These are phyloP conservation scores for Zootermopsis nevadensis DNA, from an alignment of 2,888 invertebrate species.

Conservation along the genomic window DNA sequence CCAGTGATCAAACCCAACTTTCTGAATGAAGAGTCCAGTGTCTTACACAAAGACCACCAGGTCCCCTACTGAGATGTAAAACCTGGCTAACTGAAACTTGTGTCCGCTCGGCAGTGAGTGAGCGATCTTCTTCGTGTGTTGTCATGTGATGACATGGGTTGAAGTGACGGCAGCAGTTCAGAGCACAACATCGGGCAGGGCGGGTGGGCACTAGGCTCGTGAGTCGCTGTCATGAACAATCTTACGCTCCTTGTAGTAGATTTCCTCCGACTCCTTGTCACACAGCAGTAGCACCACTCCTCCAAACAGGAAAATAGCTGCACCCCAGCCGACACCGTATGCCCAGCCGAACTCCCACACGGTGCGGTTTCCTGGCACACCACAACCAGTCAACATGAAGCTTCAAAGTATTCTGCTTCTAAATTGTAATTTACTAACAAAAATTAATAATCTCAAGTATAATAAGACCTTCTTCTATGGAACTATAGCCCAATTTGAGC, in stretches of 20 bases:
- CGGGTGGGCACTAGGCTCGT: constrained; percentile 74
- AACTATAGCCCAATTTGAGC: no score
- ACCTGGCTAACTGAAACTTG: constrained; percentile 9
- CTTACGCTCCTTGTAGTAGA: constrained; percentile 97
- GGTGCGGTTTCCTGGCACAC: constrained; percentile 79
- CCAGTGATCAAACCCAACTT: no score
- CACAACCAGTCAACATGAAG: background rate
- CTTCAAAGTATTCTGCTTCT: no score
- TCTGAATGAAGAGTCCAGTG: no score
- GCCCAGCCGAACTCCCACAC: constrained; percentile 99
- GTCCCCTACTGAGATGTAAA: no score
- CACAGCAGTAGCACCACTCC: constrained; percentile 93
- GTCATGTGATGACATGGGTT: constrained; percentile 22
- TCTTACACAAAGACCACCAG: no score
- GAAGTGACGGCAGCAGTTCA: constrained; percentile 58
- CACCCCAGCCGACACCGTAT: constrained; percentile 98
- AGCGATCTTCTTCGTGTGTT: constrained; percentile 13
- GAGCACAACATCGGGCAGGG: constrained; percentile 78
- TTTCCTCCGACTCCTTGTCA: constrained; percentile 98
- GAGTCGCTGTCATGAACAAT: constrained; percentile 73
- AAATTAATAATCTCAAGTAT: background rate
- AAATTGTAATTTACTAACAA: no score
- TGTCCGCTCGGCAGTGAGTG: constrained; percentile 26
- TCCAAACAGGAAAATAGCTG: constrained; percentile 94
- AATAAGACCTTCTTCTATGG: background rate